Base-by-base conservation (phyloP, 2,113 vertebrate genomes). In the Macheiramphus alcinus region DNA sequence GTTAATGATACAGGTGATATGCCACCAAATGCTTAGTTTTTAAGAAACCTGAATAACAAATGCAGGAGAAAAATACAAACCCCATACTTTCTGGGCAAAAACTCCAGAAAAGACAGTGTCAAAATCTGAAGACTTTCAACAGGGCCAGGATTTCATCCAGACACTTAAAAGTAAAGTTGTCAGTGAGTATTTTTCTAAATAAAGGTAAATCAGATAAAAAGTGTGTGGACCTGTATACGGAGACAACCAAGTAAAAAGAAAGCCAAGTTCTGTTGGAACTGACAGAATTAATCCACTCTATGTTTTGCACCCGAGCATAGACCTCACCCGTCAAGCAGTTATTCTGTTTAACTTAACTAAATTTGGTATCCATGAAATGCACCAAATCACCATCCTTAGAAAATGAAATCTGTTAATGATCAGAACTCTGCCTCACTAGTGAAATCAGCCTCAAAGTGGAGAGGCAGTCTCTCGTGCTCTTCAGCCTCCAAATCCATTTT, bases 401-500 rank as follows among this genome's bases (percentile, higher is more conserved):
- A 93, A 89, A 84, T 21, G 1, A 75, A 78, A 48, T 58, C 36
- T 70, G 53, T 38, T 80, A 40, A 87, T 5, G 12, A 80, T 62
- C 62, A 62, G 73, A 91, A 72, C 50, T 63, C 52, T 36, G 48
- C 16, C 36, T 72, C 65, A 17, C 47, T 56, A 85, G 80, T 48
- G 65, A 89, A 67, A 81, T 76, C 43, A 79, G 40, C 21, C 72
- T 84, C 11, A 1, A 74, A 86, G 40, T 31, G 17, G 40, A 68
- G 34, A 76, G 66, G 40, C 36, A 56, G 25, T 21, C 58, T 53
- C 73, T 66, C n/a, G 13, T 27, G 17, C 25, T 67, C 65, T 90
- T 81, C 40, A 53, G 80, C 26, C 48, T 93, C 43, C 80, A 94
- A 91, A 92, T 63, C 27, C 36, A 88, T 91, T 93, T 91, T 50